Conservation (phyloP, 2,888 invertebrate genomes). For the Laspeyria flexula region DNA sequence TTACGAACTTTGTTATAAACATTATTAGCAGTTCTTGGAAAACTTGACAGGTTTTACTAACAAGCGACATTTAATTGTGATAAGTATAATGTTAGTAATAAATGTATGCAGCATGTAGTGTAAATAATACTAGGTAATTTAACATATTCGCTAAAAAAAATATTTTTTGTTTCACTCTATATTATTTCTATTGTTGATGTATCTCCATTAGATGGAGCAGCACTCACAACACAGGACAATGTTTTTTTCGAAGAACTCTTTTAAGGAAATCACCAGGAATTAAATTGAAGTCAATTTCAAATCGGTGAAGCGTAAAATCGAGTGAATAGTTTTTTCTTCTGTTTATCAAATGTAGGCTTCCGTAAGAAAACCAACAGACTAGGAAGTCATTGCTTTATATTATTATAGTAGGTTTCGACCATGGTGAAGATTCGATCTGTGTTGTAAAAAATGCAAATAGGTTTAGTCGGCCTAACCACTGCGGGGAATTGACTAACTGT, state of each 20-base stretch:
- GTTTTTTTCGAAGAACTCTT: slow-evolving; percentile 18
- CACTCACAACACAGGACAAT: background rate
- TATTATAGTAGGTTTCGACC: slow-evolving; percentile 22
- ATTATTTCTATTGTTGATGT: too few species aligned
- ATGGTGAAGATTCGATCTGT: slow-evolving; percentile 19
- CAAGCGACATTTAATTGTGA: background rate
- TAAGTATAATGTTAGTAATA: too few species aligned
- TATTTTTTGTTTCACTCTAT: too few species aligned
- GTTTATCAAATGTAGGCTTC: slow-evolving; percentile 37
- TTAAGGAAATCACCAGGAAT: slow-evolving; percentile 36
- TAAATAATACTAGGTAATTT: background rate
- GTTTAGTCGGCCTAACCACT: slow-evolving; percentile 1
- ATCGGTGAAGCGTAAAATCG: slow-evolving; percentile 57
- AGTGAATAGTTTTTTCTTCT: slow-evolving; percentile 44
- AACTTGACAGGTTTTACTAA: background rate
- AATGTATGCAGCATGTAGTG: too few species aligned
- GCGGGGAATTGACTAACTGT: background rate
- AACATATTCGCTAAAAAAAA: too few species aligned
- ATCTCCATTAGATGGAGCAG: too few species aligned
- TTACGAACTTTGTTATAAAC: background rate
- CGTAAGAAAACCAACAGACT: slow-evolving; percentile 43
- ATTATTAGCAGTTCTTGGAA: background rate
- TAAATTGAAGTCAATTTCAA: slow-evolving; percentile 37
- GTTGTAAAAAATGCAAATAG: slow-evolving; percentile 2
- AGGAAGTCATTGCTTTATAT: slow-evolving; percentile 48